Conservation (phyloP, 2,888 invertebrate species). For the Callyntrura sp. region DNA sequence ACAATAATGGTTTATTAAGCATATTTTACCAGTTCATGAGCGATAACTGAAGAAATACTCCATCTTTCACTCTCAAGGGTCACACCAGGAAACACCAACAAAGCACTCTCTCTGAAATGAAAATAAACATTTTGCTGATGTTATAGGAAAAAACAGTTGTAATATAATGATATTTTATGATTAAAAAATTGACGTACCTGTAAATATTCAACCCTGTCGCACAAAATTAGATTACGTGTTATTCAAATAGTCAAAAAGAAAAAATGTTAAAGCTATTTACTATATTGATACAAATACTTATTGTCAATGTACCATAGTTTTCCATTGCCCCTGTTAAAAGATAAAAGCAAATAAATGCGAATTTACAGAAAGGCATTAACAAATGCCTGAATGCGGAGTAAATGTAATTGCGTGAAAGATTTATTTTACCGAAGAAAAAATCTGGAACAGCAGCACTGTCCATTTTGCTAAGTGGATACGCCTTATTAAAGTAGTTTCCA, state of each 20-base stretch:
- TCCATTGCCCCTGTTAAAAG: conserved; percentile 72
- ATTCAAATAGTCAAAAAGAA: not conserved
- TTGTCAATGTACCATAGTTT: conserved; percentile 72
- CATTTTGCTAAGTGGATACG: conserved; percentile 78
- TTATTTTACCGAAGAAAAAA: conserved; percentile 70
- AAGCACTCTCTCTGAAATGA: conserved; percentile 71
- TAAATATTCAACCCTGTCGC: conserved; percentile 79
- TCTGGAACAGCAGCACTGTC: conserved; percentile 80
- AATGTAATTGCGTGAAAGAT: not conserved
- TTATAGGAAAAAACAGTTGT: not conserved
- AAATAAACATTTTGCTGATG: not conserved
- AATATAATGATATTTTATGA: not conserved
- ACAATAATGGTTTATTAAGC: conserved; percentile 11
- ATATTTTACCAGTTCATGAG: conserved; percentile 78
- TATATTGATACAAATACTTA: not conserved
- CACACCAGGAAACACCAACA: conserved; percentile 78
- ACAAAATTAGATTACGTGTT: not conserved
- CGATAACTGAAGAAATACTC: conserved; percentile 75
- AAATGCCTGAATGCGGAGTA: not conserved
- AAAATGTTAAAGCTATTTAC: not conserved
- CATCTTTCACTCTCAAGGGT: conserved; percentile 80
- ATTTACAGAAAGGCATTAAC: not conserved
- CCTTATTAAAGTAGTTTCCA: conserved; percentile 57
- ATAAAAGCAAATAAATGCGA: too few relatives aligned
- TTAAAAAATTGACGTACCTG: conserved; percentile 63